These are phyloP conservation scores for Apodemia duryi DNA, from an alignment of 2,888 invertebrate species.

Conservation along the genomic window DNA sequence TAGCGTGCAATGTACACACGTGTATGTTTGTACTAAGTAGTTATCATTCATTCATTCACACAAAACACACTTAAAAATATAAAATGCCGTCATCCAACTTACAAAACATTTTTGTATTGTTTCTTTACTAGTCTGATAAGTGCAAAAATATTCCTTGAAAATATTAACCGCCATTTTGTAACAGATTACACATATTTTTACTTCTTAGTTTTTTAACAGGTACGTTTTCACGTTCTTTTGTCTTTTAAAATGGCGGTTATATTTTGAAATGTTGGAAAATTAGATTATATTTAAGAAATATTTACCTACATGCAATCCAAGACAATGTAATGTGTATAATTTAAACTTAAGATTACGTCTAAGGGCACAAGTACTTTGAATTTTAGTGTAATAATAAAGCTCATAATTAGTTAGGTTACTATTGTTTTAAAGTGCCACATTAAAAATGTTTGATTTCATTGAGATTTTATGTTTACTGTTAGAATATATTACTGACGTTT, in stretches of 20 bases:
- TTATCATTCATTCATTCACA: too few species aligned
- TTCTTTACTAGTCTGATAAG: neutral
- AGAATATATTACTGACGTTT: conserved; percentile 4
- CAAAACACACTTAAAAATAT: neutral
- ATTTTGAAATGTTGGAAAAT: neutral
- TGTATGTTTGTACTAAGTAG: too few species aligned
- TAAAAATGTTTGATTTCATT: conserved; percentile 30
- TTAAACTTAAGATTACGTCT: conserved; percentile 30
- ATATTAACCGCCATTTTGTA: neutral
- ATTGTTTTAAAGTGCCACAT: conserved; percentile 44
- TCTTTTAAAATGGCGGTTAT: neutral
- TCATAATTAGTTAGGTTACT: conserved; percentile 38
- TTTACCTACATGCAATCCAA: conserved; percentile 13
- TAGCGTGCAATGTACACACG: too few species aligned
- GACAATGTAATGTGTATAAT: conserved; percentile 20
- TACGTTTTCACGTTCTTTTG: neutral
- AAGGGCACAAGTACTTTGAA: conserved; percentile 71
- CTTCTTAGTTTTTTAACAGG: too few species aligned
- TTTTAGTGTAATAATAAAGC: conserved; percentile 37
- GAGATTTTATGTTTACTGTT: conserved; percentile 26
- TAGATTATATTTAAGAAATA: neutral
- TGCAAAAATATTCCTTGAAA: neutral
- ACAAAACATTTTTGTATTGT: neutral
- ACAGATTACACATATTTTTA: too few species aligned
- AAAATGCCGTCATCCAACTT: neutral